A percentile compares a stretch with the other conserved stretches of the same genome.
phyloP scores from a whole-genome alignment of 2,888 invertebrate species.

The Drosophila mayaguana region DNA sequence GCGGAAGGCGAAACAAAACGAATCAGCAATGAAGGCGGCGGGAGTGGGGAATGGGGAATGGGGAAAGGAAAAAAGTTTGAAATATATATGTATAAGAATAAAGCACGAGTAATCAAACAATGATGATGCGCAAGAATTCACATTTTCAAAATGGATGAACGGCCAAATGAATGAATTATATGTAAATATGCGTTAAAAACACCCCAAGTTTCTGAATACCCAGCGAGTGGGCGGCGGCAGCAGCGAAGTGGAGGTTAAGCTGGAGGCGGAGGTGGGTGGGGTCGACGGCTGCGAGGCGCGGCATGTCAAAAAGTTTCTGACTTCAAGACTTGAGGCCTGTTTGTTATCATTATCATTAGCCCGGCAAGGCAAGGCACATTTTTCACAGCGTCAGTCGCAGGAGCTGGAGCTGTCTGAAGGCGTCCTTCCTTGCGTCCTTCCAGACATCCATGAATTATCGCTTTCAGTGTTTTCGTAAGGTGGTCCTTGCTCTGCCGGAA shows the following conservation, averaged over 20 bases:
- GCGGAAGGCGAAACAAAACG: not conserved
- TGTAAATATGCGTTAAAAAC: slow-evolving; percentile 65
- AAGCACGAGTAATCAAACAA: slow-evolving; percentile 82
- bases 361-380: slow-evolving; percentile 47
- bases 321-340: slow-evolving; percentile 75
- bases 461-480: slow-evolving; percentile 77
- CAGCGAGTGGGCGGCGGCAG: slow-evolving; percentile 1
- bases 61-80: slow-evolving; percentile 3
- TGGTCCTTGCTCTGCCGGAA: slow-evolving; percentile 31
- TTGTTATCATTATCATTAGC: slow-evolving; percentile 82
- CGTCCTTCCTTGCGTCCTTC: slow-evolving; percentile 25
- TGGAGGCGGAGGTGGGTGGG: not conserved
- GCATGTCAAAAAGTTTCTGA: slow-evolving; percentile 81
- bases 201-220: slow-evolving; percentile 19
- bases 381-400: slow-evolving; percentile 43
- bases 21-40: not conserved
- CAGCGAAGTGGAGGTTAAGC: no score
- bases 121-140: slow-evolving; percentile 83
- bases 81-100: slow-evolving; percentile 50
- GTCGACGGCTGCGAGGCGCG: slow-evolving; percentile 41
- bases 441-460: slow-evolving; percentile 82
- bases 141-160: slow-evolving; percentile 78
- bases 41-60: not conserved
- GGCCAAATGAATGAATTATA: slow-evolving; percentile 74
- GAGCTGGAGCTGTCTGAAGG: slow-evolving; percentile 11